Base-by-base conservation (phyloP, 2,113 vertebrate genomes). In the Anseranas semipalmata region DNA sequence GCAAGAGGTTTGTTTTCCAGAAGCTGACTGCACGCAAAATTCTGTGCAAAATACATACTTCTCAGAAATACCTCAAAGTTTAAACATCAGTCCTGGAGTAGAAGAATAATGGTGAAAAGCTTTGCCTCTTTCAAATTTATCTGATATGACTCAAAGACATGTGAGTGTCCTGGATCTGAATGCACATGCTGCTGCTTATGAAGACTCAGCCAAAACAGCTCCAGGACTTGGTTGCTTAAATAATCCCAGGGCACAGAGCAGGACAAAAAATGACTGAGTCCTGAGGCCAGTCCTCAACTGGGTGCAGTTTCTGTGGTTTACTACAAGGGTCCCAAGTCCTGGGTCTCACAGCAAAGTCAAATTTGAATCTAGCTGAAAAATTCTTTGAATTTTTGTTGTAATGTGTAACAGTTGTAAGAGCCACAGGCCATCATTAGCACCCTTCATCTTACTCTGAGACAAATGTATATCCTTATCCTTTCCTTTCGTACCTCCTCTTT, bases 171-270 rank as follows among this genome's bases (percentile, higher is more conserved):
- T 39, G 37, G 28, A 70, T 83, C 32, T 41, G 25, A 66, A 27
- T 14, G 39, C 15, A 11, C 7, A 7, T 0, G 0, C 48, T 59
- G n/a, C 55, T 55, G 45, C 4, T 77, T 18, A 56, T 3, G 27
- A 76, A 63, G 48, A 24, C 46, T 60, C 14, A 12, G n/a, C 13
- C 39, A 45, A 56, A 85, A 65, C 18, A 74, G 33, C 75, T 60
- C 66, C 71, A 24, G 55, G n/a, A 66, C 70, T 62, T 52, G 4
- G 20, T 45, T 73, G 25, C 41, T 85, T 60, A 65, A 70, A 74
- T 65, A 60, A 91, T 68, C 20, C 27, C 62, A 67, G 46, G 62
- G 14, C 41, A 12, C 18, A 66, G n/a, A 56, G 35, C 15, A 65
- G 35, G 32, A 52, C 52, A 75, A 35, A 45, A 59, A 39, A 65